Conservation (phyloP, 2,888 invertebrate species). For the Coecobrya sp. region DNA sequence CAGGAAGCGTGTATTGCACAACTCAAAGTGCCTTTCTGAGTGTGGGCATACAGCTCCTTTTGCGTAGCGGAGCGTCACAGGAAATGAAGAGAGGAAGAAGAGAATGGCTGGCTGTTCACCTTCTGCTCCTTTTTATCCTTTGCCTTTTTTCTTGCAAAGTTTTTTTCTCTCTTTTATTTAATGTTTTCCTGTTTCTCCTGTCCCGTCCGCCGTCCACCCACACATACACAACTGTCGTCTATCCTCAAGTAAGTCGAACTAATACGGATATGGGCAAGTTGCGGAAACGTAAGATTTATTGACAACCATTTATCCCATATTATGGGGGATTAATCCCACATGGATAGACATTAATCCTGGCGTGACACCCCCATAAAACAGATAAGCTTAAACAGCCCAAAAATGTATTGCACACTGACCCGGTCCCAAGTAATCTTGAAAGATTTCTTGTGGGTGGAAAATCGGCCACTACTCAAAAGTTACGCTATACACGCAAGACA, state of each 20-base stretch:
- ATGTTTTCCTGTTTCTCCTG: background rate
- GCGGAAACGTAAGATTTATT: conserved; percentile 47
- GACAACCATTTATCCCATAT: conserved; percentile 12
- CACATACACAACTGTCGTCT: conserved; percentile 16
- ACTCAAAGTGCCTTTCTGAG: background rate
- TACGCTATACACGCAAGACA: background rate
- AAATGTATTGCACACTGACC: background rate
- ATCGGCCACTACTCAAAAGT: background rate
- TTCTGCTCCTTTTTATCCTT: background rate
- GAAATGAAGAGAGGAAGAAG: conserved; percentile 30
- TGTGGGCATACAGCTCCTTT: no score
- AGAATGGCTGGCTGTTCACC: background rate
- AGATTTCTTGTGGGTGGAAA: background rate
- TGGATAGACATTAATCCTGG: conserved; percentile 10
- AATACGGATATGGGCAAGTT: conserved; percentile 51
- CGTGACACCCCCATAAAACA: conserved; percentile 42
- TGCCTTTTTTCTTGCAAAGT: background rate
- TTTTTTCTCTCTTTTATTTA: background rate
- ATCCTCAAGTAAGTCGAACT: background rate
- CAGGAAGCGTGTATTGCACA: background rate
- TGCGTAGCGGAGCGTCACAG: background rate
- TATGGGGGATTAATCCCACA: conserved; percentile 42
- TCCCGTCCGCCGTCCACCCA: background rate
- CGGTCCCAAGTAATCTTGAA: background rate
- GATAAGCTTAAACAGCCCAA: background rate